These are phyloP conservation scores for Thamnophis elegans DNA, from an alignment of 2,797 vertebrate genomes.

Conservation along the genomic window DNA sequence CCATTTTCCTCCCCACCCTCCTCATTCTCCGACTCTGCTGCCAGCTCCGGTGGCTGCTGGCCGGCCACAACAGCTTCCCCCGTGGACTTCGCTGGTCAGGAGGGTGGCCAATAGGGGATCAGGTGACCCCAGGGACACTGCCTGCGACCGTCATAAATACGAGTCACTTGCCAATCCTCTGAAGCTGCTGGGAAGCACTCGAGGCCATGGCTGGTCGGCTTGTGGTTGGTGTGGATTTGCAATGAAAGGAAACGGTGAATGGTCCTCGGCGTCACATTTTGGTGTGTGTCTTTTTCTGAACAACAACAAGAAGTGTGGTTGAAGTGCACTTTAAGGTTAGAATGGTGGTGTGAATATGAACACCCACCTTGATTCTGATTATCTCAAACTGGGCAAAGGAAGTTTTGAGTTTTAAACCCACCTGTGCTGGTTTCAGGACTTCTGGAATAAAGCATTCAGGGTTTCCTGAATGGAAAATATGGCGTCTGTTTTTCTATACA, in stretches of 20 bases:
- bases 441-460: background rate
- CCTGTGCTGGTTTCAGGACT: background rate
- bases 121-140: no score
- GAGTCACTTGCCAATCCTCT: background rate
- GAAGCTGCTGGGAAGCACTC: background rate
- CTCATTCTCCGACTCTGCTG: no score
- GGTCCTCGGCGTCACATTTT: background rate
- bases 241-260: no score
- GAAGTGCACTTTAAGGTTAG: background rate
- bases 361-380: background rate
- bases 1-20: no score
- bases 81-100: background rate
- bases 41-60: no score
- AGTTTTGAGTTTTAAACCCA: background rate
- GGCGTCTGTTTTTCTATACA: background rate
- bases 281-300: background rate
- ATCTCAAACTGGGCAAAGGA: background rate
- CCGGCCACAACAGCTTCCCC: no score
- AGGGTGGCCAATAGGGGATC: background rate
- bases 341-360: background rate
- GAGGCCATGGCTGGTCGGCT: background rate
- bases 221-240: background rate
- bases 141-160: background rate
- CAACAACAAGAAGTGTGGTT: no score
- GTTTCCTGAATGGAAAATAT: background rate